A percentile compares a stretch with the other conserved stretches of the same genome.
Evolutionary conservation across 2,113 vertebrate genomes (phyloP).

Genomic region (Tympanuchus pallidicinctus): DNA sequence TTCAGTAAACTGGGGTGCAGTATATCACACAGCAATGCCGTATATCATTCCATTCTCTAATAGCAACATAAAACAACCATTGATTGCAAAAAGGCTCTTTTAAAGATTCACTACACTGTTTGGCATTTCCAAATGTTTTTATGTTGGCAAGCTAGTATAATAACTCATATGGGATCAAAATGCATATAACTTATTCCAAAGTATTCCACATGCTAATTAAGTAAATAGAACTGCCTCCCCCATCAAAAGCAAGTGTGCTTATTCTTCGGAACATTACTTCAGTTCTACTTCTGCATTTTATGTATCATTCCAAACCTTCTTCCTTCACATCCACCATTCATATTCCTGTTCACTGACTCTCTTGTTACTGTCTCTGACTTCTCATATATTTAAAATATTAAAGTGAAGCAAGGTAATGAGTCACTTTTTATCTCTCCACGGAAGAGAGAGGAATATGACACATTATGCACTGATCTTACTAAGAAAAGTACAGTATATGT

Average conservation of each 20-base stretch:
- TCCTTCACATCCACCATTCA: neutral
- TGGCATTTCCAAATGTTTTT: slow-evolving; percentile 27
- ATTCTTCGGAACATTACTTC: slow-evolving; percentile 33
- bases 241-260: neutral
- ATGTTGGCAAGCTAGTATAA: slow-evolving; percentile 50
- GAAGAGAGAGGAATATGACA: slow-evolving; percentile 64
- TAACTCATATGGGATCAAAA: slow-evolving; percentile 60
- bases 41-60: slow-evolving; percentile 26
- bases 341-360: slow-evolving; percentile 33
- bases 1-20: slow-evolving; percentile 33
- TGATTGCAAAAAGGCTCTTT: slow-evolving; percentile 35
- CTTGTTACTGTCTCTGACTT: slow-evolving; percentile 38
- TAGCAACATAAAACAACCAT: slow-evolving; percentile 36
- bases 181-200: slow-evolving; percentile 44
- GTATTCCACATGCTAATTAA: slow-evolving; percentile 60
- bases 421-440: slow-evolving; percentile 60
- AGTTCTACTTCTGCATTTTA: slow-evolving; percentile 12
- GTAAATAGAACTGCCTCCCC: slow-evolving; percentile 36
- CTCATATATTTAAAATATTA: slow-evolving; percentile 65
- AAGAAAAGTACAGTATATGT: slow-evolving; percentile 12
- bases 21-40: neutral
- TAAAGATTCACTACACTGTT: slow-evolving; percentile 14
- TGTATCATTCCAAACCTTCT: neutral
- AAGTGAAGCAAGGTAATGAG: slow-evolving; percentile 46
- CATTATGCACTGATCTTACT: slow-evolving; percentile 37